Evolutionary conservation across 1,140 invertebrate species (phyloP).

Genomic region (Drosophila saltans): DNA sequence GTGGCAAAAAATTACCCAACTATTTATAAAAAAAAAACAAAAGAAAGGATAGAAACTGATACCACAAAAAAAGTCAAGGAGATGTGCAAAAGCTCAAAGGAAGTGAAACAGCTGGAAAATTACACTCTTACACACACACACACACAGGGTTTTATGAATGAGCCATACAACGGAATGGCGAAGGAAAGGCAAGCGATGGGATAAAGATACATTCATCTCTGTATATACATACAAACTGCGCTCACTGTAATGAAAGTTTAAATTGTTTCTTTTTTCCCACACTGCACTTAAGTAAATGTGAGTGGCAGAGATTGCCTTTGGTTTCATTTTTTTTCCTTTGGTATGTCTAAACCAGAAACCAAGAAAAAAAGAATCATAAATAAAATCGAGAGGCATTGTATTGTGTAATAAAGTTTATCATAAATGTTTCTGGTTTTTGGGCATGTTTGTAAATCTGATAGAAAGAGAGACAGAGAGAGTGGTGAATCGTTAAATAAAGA

Average conservation of each 20-base stretch:
- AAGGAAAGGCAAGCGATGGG: neutral
- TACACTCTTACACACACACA: conserved; percentile 24
- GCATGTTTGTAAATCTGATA: neutral
- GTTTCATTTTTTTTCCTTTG: too few relatives aligned
- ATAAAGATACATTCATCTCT: neutral
- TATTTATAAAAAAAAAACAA: neutral
- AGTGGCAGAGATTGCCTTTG: neutral
- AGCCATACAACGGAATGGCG: too few relatives aligned
- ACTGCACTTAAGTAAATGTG: conserved; percentile 7
- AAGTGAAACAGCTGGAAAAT: conserved; percentile 26
- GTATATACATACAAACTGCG: too few relatives aligned
- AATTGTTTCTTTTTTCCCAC: conserved; percentile 16
- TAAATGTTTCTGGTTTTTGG: conserved; percentile 1
- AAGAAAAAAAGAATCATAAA: neutral
- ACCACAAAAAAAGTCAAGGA: conserved; percentile 21
- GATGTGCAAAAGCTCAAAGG: conserved; percentile 19
- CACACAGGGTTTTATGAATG: conserved; percentile 18
- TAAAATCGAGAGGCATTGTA: conserved; percentile 11
- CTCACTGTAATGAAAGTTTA: conserved; percentile 19
- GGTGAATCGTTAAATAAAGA: neutral
- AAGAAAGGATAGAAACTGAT: conserved; percentile 6
- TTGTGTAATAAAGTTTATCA: conserved; percentile 13
- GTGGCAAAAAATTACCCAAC: conserved; percentile 16
- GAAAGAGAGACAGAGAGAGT: neutral
- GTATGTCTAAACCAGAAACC: too few relatives aligned